Evolutionary conservation across 1,140 invertebrate genomes (phyloP).

Genomic region (Rhopalosiphum maidis): DNA sequence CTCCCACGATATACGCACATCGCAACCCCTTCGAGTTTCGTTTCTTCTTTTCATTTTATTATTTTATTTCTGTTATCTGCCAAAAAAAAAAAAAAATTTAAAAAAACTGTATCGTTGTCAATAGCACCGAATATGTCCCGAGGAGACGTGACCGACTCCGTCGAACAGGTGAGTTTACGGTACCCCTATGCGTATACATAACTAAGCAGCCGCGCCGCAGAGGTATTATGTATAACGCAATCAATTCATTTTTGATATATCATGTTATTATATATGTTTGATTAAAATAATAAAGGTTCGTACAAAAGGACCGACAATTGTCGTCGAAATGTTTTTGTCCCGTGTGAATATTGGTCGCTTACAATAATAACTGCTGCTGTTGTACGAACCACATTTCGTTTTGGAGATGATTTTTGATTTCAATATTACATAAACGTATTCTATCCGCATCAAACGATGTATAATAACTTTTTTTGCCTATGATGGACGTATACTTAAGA

Average conservation of each 20-base stretch:
- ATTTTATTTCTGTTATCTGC: not conserved
- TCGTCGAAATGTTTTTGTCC: constrained; percentile 30
- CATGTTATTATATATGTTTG: not conserved
- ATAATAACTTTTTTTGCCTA: not conserved
- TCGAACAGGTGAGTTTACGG: constrained; percentile 24
- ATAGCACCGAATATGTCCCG: constrained; percentile 32
- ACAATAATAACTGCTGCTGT: constrained; percentile 11
- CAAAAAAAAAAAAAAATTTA: not conserved
- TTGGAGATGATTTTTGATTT: not conserved
- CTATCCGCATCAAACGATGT: not conserved
- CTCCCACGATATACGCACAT: constrained; percentile 51
- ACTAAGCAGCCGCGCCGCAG: not conserved
- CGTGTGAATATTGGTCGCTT: constrained; percentile 21
- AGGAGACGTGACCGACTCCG: not conserved
- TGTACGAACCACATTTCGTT: not conserved
- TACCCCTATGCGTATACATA: not conserved
- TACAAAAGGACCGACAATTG: not conserved
- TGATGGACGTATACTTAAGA: not conserved
- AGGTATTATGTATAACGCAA: not conserved
- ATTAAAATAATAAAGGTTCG: constrained; percentile 26
- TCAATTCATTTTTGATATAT: not conserved
- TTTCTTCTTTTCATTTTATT: constrained; percentile 36
- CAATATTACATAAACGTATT: not conserved
- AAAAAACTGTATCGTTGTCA: constrained; percentile 47
- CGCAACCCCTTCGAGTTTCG: constrained; percentile 47